These are phyloP conservation scores for Manis crassicaudata DNA, from an alignment of 2,797 vertebrate species.

Conservation along the genomic window DNA sequence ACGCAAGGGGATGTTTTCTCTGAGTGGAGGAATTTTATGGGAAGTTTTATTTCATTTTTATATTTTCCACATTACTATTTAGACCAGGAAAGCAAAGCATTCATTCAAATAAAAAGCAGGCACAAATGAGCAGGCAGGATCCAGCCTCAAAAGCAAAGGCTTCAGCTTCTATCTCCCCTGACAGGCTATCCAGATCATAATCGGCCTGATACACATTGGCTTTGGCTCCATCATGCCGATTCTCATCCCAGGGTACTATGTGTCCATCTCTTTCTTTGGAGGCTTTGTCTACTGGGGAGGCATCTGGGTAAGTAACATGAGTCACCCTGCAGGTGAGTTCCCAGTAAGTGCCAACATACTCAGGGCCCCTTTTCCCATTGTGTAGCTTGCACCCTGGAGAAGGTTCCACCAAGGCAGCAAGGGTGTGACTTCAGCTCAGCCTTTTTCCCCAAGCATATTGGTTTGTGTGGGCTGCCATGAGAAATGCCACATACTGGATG, in stretches of 20 bases:
- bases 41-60: neutral
- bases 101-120: neutral
- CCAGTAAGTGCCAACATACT: neutral
- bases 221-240: conserved; percentile 71
- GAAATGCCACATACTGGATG: neutral
- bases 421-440: neutral
- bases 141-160: neutral
- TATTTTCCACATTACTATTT: neutral
- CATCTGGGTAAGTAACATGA: conserved; percentile 73
- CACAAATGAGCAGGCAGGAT: neutral
- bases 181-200: conserved; percentile 84
- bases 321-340: neutral
- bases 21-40: no score
- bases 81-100: neutral
- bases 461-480: no score
- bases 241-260: neutral
- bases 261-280: conserved; percentile 55
- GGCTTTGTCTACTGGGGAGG: conserved; percentile 83
- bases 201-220: conserved; percentile 79
- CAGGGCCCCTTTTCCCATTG: neutral
- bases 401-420: neutral
- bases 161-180: neutral
- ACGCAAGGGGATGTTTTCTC: neutral
- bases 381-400: neutral
- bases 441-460: neutral